Evolutionary conservation across 2,113 vertebrate genomes (phyloP), one percentile per base, ranked within the genome.

Genomic region (Misgurnus mizolepis): DNA sequence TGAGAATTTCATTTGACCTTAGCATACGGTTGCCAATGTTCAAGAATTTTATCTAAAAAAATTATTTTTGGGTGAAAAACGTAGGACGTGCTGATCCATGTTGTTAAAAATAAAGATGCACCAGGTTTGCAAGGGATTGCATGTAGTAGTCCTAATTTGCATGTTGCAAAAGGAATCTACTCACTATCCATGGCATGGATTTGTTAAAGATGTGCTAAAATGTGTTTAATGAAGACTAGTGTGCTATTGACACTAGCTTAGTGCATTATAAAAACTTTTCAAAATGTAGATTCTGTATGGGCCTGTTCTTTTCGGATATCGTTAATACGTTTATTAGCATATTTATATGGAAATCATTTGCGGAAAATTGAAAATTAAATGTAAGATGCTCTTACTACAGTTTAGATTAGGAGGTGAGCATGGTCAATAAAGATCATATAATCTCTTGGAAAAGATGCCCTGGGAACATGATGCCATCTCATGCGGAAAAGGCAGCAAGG

Each of bases 401-500:
- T 55, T 70, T 70, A 70, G 50, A 53, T 80, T 65, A 80, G n/a
- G 49, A 7, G 34, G 50, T 9, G 41, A 70, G 14, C 15, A 11
- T 6, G 4, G 49, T 56, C 7, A 39, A 62, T 43, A 64, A 49
- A 49, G 12, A 75, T 17, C 0, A 64, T 49, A 61, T 67, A 43
- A 27, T 53, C 64, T 41, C 39, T 14, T 6, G 1, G 12, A 17
- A 7, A 74, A 9, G 69, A 68, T 49, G 69, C 71, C 65, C 80
- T 85, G 82, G 89, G 81, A 83, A 72, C 85, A 83, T 82, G 87
- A 88, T 90, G 91, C 91, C 92, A 88, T 81, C 90, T 89, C 39
- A 86, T 0, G 89, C 53, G 82, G 73, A 55, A 78, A 62, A 88
- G 80, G 53, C 72, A 88, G 90, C 88, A 93, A 89, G 87, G 88